Evolutionary conservation across 2,797 vertebrate species (phyloP), one percentile per base, ranked within the genome.

Genomic region (Macropus fuliginosus): DNA sequence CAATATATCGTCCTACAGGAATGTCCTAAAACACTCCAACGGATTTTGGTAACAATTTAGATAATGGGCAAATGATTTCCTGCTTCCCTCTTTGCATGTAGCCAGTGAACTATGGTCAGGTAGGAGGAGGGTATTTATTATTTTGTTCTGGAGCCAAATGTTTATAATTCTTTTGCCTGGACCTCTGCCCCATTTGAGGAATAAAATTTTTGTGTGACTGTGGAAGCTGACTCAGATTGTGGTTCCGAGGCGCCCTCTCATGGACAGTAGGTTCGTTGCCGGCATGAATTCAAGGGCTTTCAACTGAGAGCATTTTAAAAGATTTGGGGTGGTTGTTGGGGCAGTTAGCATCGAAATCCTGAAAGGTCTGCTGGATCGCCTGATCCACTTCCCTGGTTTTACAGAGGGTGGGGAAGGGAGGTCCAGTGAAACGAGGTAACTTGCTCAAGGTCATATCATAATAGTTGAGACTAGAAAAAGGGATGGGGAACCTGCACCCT

Each of bases 181-280:
- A 93, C 62, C 40, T 96, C 57, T 57, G 66, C 1, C 11, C 90
- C n/a, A 52, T 40, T n/a, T 90, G 52, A 55, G 56, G 96, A 95
- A 56, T 52, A 94, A 28, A 16, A 56, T 89, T 96, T 87, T 90
- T 1, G 10, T n/a, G 3, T 5, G 24, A 40, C 3, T 34, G 1
- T 28, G 4, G 21, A 4, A 54, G 0, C 9, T 74, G 24, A 52
- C 13, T 97, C 90, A 97, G 66, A 97, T 31, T 92, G 74, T 97
- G 96, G 94, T 94, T 62, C 92, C 21, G 40, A 89, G 27, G 96
- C 96, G 55, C 98, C 97, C 97, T 98, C 98, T 98, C n/a, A 90
- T 97, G 98, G 97, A 8, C 0, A 24, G 12, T 40, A 40, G 1
- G 5, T 92, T 97, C 94, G 27, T 97, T 98, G 96, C 97, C 12